Conservation (phyloP, 2,113 vertebrate species). For the Microtus richardsoni region DNA sequence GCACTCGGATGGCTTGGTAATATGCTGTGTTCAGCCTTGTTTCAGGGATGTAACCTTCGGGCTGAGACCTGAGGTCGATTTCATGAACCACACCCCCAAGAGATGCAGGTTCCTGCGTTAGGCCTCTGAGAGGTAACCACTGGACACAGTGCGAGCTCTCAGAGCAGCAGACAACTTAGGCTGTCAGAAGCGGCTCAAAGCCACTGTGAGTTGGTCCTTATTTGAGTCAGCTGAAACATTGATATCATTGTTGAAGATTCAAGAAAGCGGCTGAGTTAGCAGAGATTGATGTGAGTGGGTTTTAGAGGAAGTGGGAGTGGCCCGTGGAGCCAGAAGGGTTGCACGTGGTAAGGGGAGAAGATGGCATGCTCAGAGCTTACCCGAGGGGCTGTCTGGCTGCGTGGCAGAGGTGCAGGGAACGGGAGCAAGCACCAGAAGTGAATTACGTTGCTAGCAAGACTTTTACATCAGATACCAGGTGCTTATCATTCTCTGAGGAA, state of each 20-base stretch:
- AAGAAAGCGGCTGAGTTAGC: background rate
- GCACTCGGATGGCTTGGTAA: background rate
- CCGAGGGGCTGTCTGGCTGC: background rate
- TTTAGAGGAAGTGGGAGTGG: background rate
- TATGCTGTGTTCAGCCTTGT: background rate
- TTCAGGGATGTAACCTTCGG: background rate
- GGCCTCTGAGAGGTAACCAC: background rate
- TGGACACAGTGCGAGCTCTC: background rate
- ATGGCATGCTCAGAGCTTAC: background rate
- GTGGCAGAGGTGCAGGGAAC: background rate
- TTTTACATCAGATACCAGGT: background rate
- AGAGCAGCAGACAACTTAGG: background rate
- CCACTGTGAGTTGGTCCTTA: background rate
- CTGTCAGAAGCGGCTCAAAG: background rate
- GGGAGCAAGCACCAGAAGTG: background rate
- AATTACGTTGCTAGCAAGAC: background rate
- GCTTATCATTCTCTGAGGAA: conserved; percentile 60
- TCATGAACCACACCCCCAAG: background rate
- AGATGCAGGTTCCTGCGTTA: too few species aligned
- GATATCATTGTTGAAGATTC: background rate
- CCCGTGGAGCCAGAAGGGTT: background rate
- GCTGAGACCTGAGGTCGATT: background rate
- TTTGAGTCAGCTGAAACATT: background rate
- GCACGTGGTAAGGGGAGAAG: too few species aligned
- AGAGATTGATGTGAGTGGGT: background rate